Base-by-base conservation (phyloP, 1,140 invertebrate genomes). In the Metopolophium dirhodum region DNA sequence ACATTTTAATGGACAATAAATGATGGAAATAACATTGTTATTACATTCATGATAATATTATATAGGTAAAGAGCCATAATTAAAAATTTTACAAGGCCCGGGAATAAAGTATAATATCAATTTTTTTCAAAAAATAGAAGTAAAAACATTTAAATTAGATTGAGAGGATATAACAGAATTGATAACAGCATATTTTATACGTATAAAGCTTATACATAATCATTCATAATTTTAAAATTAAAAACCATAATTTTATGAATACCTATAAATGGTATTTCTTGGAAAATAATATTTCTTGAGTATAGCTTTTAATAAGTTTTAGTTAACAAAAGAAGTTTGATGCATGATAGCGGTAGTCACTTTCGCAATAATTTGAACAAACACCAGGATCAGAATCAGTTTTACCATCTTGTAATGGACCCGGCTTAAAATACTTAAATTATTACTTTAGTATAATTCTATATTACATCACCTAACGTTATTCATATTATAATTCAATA, bases 1-100 rank as follows among this genome's bases (percentile, higher is more conserved):
- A 77, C n/a, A 77, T n/a, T 77, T 77, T 77, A 77, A 35, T n/a
- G 61, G n/a, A 77, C 61, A 77, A 77, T 77, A 77, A 77, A 77
- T n/a, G 30, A 77, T 18, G 61, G 18, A 14, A 77, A 77, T 77
- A 77, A 18, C 14, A 77, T 77, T 18, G 30, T 77, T 77, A 18
- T 68, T 68, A 68, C 2, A 77, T 30, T n/a, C 61, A 77, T 77
- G 14, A 77, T 77, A 77, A 77, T 77, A n/a, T 77, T 61, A 61
- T 61, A 30, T 51, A 51, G 49, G 8, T 54, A 77, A 4, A 77
- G 14, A n/a, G 14, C 30, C 18, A 68, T 68, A 14, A 30, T n/a
- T 30, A n/a, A 77, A 77, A 6, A n/a, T 77, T 77, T n/a, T 35
- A 77, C 8, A 8, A 30, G 8, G 26, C 57, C 57, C 26, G 0